Conservation (phyloP, 2,888 invertebrate genomes). For the Melinaea marsaeus region DNA sequence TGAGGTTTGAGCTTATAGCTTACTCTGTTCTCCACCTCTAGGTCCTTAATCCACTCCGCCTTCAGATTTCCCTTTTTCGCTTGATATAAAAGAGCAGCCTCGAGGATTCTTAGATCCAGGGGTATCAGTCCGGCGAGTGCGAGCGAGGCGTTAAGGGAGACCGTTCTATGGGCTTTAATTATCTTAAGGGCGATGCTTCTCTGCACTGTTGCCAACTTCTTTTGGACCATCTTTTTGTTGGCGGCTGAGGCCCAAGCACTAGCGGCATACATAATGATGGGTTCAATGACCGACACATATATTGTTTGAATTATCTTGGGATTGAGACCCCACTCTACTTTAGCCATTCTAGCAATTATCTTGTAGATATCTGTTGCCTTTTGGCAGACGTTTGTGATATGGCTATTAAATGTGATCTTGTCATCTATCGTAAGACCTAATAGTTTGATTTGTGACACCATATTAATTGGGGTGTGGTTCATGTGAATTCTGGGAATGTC, state of each 20-base stretch:
- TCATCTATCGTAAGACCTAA: neutral
- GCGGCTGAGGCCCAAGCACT: conserved; percentile 20
- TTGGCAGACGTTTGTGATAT: neutral
- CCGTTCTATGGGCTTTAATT: conserved; percentile 20
- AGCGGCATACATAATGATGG: conserved; percentile 20
- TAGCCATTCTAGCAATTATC: neutral
- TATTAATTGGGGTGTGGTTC: no score
- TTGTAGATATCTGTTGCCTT: conserved; percentile 16
- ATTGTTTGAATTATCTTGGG: conserved; percentile 13
- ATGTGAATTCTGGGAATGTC: no score
- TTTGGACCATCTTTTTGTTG: neutral
- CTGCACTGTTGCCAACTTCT: conserved; percentile 11
- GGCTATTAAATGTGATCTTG: neutral
- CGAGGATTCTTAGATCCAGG: neutral
- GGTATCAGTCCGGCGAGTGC: neutral
- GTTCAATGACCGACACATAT: conserved; percentile 19
- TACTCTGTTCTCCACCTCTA: no score
- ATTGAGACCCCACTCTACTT: conserved; percentile 12
- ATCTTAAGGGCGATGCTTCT: conserved; percentile 21
- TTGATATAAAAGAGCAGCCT: neutral
- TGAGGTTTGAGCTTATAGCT: neutral
- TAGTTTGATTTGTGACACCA: neutral
- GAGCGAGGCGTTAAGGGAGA: conserved; percentile 13
- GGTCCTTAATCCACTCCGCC: no score
- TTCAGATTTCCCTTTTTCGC: neutral